Evolutionary conservation across 2,888 invertebrate species (phyloP), one percentile per base, ranked within the genome.

Genomic region (Drosophila lutescens): DNA sequence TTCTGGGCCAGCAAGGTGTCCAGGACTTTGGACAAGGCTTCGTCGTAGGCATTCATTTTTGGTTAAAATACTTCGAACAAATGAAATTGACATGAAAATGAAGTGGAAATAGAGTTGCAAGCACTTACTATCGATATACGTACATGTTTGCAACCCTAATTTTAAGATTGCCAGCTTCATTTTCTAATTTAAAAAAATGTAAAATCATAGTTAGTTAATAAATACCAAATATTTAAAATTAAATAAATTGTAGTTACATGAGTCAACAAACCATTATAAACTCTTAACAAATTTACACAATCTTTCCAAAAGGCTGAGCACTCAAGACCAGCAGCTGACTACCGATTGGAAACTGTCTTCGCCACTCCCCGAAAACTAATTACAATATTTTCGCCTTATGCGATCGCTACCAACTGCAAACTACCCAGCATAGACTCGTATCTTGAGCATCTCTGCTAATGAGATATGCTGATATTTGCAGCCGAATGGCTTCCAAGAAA

Each of bases 391-490:
- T 77, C 74, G 75, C 79, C 74, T 65, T 55, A 40, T 65, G 57
- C 55, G 74, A 85, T 85, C 86, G 72, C 80, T 51, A 70, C 70
- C 79, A 69, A 77, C 74, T 70, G 67, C 61, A 79, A 79, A 74
- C 54, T 61, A 55, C 57, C 70, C 51, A 74, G 36, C 49, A 46
- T 67, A 23, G 32, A 54, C 54, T 51, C 63, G 47, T 78, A 78
- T 83, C 80, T 68, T 60, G 63, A 61, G 59, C 77, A 77, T 71
- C 79, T 65, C 73, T 70, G 59, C 77, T 88, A 86, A 83, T 85
- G 84, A 83, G 88, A 74, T 85, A 77, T 88, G 88, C 81, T 83
- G 88, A 88, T 85, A 85, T 83, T 77, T 86, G 68, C 57, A 56
- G 84, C 66, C 73, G 73, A 86, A 83, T 88, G 75, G 74, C 58